Percentiles rank a stretch among this genome's conserved stretches.
Conservation (phyloP, 2,888 invertebrate species). For the Lymantria monacha region DNA sequence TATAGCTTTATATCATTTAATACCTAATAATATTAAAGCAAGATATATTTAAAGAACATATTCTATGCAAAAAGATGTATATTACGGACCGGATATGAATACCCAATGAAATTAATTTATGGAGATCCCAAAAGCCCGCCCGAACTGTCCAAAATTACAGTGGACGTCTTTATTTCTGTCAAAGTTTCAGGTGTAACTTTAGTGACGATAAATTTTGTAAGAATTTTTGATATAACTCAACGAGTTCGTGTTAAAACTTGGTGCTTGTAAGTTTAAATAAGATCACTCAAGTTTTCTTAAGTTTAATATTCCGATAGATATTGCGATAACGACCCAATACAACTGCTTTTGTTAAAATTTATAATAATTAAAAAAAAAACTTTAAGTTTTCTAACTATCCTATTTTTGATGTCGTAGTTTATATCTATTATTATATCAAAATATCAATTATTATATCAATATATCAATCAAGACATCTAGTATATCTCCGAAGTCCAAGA, state of each 20-base stretch:
- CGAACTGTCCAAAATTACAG: conserved; percentile 19
- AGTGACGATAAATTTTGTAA: conserved; percentile 18
- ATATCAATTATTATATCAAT: not conserved
- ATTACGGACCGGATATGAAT: not conserved
- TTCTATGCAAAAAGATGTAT: not conserved
- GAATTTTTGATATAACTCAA: conserved; percentile 13
- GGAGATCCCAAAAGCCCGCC: conserved; percentile 12
- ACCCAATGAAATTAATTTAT: not conserved
- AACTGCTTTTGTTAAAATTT: not conserved
- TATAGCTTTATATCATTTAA: too few relatives aligned
- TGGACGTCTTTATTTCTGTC: conserved; percentile 17
- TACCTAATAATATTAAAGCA: too few relatives aligned
- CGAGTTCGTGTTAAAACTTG: conserved; percentile 14
- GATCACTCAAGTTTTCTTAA: conserved; percentile 6
- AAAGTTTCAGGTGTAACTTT: conserved; percentile 26
- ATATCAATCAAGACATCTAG: not conserved
- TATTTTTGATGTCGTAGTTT: too few relatives aligned
- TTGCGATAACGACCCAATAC: not conserved
- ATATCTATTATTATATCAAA: too few relatives aligned
- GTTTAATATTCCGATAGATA: not conserved
- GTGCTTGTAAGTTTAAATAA: conserved; percentile 12
- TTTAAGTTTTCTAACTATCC: too few relatives aligned
- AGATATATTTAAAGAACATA: not conserved
- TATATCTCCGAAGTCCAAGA: too few relatives aligned
- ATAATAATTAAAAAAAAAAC: too few relatives aligned